Percentiles rank a stretch among this genome's conserved stretches.
These are phyloP conservation scores for Cololabis saira DNA, from an alignment of 2,113 vertebrate species.

Conservation along the genomic window DNA sequence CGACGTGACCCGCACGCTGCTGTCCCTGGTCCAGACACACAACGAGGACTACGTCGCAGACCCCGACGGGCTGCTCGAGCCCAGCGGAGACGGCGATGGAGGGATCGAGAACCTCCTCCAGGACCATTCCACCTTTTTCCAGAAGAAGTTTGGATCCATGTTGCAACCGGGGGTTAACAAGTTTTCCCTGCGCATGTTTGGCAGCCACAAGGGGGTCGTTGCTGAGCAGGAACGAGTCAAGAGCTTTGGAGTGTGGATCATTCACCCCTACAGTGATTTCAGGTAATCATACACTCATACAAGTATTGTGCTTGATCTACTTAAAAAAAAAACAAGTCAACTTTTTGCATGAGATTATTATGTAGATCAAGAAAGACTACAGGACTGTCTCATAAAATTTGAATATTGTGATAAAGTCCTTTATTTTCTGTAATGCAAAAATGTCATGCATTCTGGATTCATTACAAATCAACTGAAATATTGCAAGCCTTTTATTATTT, in stretches of 20 bases:
- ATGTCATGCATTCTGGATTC: too few species aligned
- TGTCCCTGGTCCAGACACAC: constrained; percentile 71
- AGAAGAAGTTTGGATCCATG: constrained; percentile 88
- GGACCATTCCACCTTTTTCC: constrained; percentile 82
- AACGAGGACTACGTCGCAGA: constrained; percentile 70
- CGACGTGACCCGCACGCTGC: constrained; percentile 70
- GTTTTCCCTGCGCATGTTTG: constrained; percentile 96
- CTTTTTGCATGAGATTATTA: too few species aligned
- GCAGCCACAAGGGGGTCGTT: constrained; percentile 94
- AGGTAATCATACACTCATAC: too few species aligned
- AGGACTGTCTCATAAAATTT: too few species aligned
- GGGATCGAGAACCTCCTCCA: not conserved
- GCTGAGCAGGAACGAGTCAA: constrained; percentile 95
- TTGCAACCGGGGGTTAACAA: constrained; percentile 96
- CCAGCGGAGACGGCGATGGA: constrained; percentile 20
- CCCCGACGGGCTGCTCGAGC: constrained; percentile 52
- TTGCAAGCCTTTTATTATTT: too few species aligned
- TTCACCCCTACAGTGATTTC: constrained; percentile 98
- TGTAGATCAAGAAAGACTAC: too few species aligned
- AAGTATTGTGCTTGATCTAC: too few species aligned
- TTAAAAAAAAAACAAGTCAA: too few species aligned
- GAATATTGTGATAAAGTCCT: too few species aligned
- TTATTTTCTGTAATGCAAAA: too few species aligned
- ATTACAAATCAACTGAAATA: too few species aligned
- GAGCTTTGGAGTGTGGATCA: constrained; percentile 96